Percentiles rank a stretch among this genome's conserved stretches.
phyloP scores from a whole-genome alignment of 2,797 vertebrate genomes.

The Falco novaeseelandiae region DNA sequence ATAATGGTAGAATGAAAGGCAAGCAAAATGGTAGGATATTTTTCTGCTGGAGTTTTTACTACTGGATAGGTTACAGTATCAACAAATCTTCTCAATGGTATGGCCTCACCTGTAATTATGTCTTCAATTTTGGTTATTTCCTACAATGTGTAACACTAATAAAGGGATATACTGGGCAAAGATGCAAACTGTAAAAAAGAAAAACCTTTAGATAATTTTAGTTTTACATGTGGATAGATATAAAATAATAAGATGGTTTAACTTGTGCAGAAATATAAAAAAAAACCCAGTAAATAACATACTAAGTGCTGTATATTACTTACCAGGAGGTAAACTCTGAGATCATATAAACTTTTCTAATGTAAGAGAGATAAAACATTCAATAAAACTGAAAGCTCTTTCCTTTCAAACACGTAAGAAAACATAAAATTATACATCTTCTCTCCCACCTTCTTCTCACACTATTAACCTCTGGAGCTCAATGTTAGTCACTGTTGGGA shows the following conservation, averaged over 20 bases:
- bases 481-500: not conserved
- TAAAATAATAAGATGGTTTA: not conserved
- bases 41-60: constrained; percentile 12
- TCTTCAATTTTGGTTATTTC: constrained; percentile 15
- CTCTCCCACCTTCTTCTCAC: not conserved
- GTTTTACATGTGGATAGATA: not conserved
- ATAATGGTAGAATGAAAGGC: not conserved
- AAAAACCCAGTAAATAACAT: constrained; percentile 13
- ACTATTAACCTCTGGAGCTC: not conserved
- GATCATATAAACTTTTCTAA: not conserved
- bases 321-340: constrained; percentile 2
- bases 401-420: not conserved
- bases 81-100: not conserved
- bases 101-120: not conserved
- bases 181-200: not conserved
- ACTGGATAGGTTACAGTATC: not conserved
- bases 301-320: not conserved
- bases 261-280: not conserved
- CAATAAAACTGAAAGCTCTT: constrained; percentile 4
- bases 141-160: not conserved
- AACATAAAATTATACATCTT: not conserved
- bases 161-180: not conserved
- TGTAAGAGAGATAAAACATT: constrained; percentile 1
- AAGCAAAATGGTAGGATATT: not conserved
- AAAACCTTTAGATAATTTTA: not conserved